Evolutionary conservation across 2,113 vertebrate species (phyloP).

Genomic region (Hyperopisus bebe): DNA sequence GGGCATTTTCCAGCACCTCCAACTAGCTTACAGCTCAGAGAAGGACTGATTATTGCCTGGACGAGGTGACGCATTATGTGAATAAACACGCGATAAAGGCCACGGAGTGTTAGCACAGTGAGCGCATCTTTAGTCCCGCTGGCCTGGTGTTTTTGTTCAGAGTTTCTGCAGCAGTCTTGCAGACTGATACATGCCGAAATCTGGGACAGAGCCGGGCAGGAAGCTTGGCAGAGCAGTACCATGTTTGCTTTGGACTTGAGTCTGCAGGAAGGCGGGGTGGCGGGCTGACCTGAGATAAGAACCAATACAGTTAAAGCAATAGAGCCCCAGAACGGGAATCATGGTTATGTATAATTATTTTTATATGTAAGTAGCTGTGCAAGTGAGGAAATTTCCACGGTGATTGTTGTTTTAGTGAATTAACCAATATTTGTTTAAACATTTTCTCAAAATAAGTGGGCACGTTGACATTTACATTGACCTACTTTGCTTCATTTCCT

Average conservation of each 20-base stretch:
- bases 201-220: neutral
- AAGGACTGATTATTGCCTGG: neutral
- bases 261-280: conserved; percentile 16
- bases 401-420: neutral
- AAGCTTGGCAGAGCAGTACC: conserved; percentile 5
- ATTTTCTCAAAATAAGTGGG: neutral
- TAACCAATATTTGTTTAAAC: neutral
- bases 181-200: neutral
- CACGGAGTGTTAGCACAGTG: neutral
- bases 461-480: neutral
- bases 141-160: neutral
- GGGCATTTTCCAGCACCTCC: neutral
- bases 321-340: neutral
- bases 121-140: neutral
- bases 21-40: neutral
- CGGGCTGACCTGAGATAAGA: conserved; percentile 2
- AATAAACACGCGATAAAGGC: neutral
- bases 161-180: neutral
- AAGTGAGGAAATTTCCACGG: neutral
- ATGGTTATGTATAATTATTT: neutral
- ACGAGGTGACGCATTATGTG: neutral
- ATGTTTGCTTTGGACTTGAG: conserved; percentile 25
- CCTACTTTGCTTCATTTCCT: neutral
- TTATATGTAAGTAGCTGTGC: neutral
- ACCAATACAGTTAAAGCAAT: neutral